Evolutionary conservation across 2,888 invertebrate genomes (phyloP).

Genomic region (Apomyelois bistriatella): DNA sequence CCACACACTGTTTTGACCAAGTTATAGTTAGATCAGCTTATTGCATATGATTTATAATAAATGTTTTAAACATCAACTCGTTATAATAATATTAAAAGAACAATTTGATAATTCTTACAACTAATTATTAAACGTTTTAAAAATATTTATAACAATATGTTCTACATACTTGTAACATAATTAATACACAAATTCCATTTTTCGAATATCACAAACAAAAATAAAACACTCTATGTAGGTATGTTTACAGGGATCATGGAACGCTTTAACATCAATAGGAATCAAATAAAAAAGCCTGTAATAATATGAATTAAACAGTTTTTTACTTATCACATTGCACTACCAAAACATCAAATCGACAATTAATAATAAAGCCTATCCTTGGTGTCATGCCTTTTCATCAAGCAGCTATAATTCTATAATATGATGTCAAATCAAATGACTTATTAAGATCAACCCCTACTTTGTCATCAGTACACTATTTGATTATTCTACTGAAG

Average conservation of each 20-base stretch:
- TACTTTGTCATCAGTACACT: not conserved
- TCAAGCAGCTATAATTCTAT: not conserved
- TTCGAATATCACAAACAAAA: constrained; percentile 11
- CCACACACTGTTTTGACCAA: too few relatives aligned
- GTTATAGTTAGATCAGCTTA: not conserved
- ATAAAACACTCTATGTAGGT: not conserved
- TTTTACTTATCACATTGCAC: constrained; percentile 6
- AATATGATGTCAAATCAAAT: not conserved
- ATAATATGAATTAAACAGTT: not conserved
- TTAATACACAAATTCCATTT: not conserved
- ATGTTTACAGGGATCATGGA: not conserved
- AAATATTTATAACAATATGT: constrained; percentile 31
- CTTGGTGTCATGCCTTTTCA: constrained; percentile 1
- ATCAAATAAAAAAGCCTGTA: not conserved
- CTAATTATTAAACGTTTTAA: constrained; percentile 22
- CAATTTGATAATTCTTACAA: constrained; percentile 23
- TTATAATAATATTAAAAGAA: constrained; percentile 15
- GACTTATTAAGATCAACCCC: not conserved
- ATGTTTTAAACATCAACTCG: constrained; percentile 16
- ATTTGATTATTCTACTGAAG: not conserved
- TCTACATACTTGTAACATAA: constrained; percentile 23
- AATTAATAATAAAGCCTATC: not conserved
- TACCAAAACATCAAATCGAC: constrained; percentile 6
- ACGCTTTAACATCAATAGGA: not conserved
- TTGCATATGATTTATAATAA: not conserved